Conservation (phyloP, 2,797 vertebrate species). For the Etheostoma perlongum region DNA sequence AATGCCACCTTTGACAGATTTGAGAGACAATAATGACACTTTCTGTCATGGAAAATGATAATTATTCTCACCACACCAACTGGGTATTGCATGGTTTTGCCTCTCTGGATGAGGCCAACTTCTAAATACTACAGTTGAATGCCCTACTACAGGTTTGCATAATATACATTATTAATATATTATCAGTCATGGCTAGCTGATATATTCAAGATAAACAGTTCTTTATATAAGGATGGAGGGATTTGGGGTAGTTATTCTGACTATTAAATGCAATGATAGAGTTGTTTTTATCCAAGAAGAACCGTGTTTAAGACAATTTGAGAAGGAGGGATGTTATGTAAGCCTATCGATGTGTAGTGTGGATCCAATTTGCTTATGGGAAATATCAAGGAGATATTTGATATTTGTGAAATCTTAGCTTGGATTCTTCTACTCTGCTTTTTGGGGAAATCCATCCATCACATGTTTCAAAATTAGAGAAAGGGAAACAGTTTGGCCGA, state of each 20-base stretch:
- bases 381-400: conserved; percentile 13
- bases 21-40: conserved; percentile 34
- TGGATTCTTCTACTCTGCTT: background rate
- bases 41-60: background rate
- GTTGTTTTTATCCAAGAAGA: no score
- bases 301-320: background rate
- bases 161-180: background rate
- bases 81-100: conserved; percentile 6
- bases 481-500: background rate
- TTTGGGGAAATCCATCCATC: background rate
- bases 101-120: conserved; percentile 1
- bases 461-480: background rate
- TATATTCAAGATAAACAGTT: background rate
- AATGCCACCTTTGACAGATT: conserved; percentile 12
- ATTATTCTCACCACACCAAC: conserved; percentile 22
- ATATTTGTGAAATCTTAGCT: conserved; percentile 21
- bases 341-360: background rate
- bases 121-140: background rate
- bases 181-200: background rate
- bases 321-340: conserved; percentile 1
- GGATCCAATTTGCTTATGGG: conserved; percentile 2
- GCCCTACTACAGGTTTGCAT: background rate
- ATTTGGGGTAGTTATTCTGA: no score
- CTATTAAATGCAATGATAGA: background rate
- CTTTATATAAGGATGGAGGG: background rate